Evolutionary conservation across 2,797 vertebrate species (phyloP).

Genomic region (Sus cebifrons): DNA sequence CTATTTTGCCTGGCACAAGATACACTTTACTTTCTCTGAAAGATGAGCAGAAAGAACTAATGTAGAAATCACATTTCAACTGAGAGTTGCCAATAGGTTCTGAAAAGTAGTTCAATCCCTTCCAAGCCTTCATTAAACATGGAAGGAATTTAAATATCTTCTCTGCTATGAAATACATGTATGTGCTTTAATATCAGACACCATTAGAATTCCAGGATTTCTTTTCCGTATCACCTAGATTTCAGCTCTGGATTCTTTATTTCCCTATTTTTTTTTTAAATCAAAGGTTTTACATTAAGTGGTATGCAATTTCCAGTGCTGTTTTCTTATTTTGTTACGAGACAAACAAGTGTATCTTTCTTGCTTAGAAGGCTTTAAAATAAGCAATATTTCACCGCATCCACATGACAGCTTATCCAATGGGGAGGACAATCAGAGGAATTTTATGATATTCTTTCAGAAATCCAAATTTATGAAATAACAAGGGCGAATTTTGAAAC

Average conservation of each 20-base stretch:
- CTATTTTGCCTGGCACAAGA: slow-evolving; percentile 81
- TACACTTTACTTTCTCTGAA: slow-evolving; percentile 70
- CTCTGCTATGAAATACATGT: slow-evolving; percentile 47
- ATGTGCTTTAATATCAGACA: slow-evolving; percentile 75
- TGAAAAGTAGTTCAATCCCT: slow-evolving; percentile 65
- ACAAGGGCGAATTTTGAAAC: slow-evolving; percentile 86
- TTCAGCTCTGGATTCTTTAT: slow-evolving; percentile 71
- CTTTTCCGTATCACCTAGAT: slow-evolving; percentile 31
- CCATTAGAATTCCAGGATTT: slow-evolving; percentile 69
- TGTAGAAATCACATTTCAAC: slow-evolving; percentile 75
- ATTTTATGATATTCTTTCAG: slow-evolving; percentile 84
- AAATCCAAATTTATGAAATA: slow-evolving; percentile 88
- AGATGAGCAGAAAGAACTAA: slow-evolving; percentile 79
- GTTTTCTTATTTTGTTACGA: slow-evolving; percentile 84
- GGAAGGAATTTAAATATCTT: slow-evolving; percentile 78
- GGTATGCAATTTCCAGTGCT: slow-evolving; percentile 81
- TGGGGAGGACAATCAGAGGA: slow-evolving; percentile 76
- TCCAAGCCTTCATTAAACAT: slow-evolving; percentile 79
- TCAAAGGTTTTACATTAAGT: slow-evolving; percentile 78
- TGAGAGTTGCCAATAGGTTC: slow-evolving; percentile 38
- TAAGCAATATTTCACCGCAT: slow-evolving; percentile 87
- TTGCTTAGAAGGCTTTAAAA: slow-evolving; percentile 80
- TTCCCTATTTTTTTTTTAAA: slow-evolving; percentile 56
- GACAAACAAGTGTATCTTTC: slow-evolving; percentile 78
- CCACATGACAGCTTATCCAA: slow-evolving; percentile 82